Evolutionary conservation across 2,888 invertebrate genomes (phyloP), one percentile per base, ranked within the genome.

Genomic region (Acronicta aceris): DNA sequence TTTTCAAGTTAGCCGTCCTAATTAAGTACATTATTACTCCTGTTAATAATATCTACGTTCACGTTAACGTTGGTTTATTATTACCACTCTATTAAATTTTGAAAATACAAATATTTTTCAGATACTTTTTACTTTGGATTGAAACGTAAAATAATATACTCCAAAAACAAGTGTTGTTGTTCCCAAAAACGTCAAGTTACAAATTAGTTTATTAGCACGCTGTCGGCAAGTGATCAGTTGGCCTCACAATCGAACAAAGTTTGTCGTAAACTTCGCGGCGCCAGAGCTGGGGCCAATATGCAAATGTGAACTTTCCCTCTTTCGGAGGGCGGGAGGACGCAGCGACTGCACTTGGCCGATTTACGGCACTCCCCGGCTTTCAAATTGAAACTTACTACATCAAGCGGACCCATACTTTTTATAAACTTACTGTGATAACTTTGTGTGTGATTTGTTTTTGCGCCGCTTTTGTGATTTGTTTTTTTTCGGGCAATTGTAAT

Each of bases 251-350:
- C 61, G 59, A 66, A 67, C 76, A 74, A 81, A 88, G 81, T 85
- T 86, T 76, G 56, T 76, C 71, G 57, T 66, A 81, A 81, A 83
- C 81, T 84, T 81, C 66, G 71, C 77, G 77, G 71, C 76, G 78
- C 67, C 59, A 77, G 79, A 59, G 51, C 52, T 41, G 65, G 67
- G 85, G 86, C 83, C 87, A 84, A 87, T 89, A 92, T 93, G 93
- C 89, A 89, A 93, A 93, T 92, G 88, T 83, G 82, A 85, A 92
- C 93, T 93, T 92, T 92, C 93, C 88, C 91, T 90, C 85, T 88
- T 87, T 83, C 63, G 55, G 71, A 72, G 74, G 74, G 74, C 76
- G 76, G 74, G 65, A 67, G 80, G 74, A 64, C 65, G 76, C 76
- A 75, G 74, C 77, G 74, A 78, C 75, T 92, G 92, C 91, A 91